These are phyloP conservation scores for Limonius californicus DNA, from an alignment of 1,140 invertebrate species.

Conservation along the genomic window DNA sequence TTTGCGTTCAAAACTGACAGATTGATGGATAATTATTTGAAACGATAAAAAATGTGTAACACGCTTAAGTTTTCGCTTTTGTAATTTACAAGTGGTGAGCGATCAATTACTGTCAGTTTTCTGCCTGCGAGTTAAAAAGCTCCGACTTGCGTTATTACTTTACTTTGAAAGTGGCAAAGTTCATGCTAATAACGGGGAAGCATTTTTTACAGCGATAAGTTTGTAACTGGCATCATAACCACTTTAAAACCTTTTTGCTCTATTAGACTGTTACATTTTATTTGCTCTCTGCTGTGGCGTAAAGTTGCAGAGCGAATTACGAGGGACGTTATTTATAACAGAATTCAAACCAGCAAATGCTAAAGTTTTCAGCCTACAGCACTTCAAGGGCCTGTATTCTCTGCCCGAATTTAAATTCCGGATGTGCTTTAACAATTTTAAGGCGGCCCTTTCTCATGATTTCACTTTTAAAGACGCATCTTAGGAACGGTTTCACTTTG, in stretches of 20 bases:
- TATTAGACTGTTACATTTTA: constrained; percentile 4
- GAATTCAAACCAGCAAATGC: neutral
- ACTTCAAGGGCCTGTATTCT: too few species aligned
- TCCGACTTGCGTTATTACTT: constrained; percentile 30
- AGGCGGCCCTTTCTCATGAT: too few species aligned
- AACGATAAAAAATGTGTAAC: constrained; percentile 24
- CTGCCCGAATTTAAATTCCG: too few species aligned
- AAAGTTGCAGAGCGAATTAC: neutral
- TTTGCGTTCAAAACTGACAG: neutral
- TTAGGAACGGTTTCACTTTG: too few species aligned
- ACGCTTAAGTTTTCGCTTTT: constrained; percentile 22
- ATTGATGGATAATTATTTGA: constrained; percentile 30
- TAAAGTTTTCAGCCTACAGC: too few species aligned
- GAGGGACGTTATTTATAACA: constrained; percentile 4
- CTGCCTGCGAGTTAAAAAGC: constrained; percentile 28
- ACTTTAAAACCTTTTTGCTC: constrained; percentile 12
- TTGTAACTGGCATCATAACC: constrained; percentile 10
- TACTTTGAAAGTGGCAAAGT: constrained; percentile 30
- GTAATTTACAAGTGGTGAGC: constrained; percentile 27
- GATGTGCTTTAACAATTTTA: too few species aligned
- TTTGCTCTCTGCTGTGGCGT: constrained; percentile 5
- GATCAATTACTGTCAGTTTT: constrained; percentile 34
- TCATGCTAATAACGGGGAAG: constrained; percentile 27
- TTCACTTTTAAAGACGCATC: too few species aligned
- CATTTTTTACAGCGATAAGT: constrained; percentile 23